Base-by-base conservation (phyloP, 2,113 vertebrate species). In the Pachyramphus minor region DNA sequence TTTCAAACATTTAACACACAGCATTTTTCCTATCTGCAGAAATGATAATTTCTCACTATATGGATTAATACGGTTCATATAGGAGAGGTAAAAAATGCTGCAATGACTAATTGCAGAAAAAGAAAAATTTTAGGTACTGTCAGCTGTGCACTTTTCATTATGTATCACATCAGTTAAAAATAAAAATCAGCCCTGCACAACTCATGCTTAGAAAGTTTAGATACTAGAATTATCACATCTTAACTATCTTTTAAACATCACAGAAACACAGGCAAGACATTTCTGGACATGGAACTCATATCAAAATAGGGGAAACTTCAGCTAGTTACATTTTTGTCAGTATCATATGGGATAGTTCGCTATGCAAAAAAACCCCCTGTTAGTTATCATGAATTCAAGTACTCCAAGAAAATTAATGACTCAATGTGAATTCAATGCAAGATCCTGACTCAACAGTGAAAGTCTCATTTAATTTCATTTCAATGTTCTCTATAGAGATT, bases 1-100 rank as follows among this genome's bases (percentile, higher is more conserved):
- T 42, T 78, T 91, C 37, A 71, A 37, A 47, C 7, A 66, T 30
- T 33, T 27, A 81, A 49, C 5, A 71, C 5, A 11, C 28, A 66
- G 9, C 5, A 15, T 63, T 64, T 73, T 75, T 82, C 52, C 33
- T 39, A 14, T 19, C 31, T 11, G 45, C 5, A 31, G 20, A 83
- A 83, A 59, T 18, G 52, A 28, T 28, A 2, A 37, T 30, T 81
- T 64, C 12, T 16, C 27, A 52, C 37, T 64, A 42, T 7, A 63
- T 4, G 2, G 20, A 76, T 56, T 56, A 73, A 83, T 30, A 33
- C 1, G 9, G 8, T 37, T 66, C 2, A 4, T 11, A 41, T 0
- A 68, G 25, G 14, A 84, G 31, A 69, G 13, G 17, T 45, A 83
- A 14, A 59, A 77, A 74, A 78, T 64, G 42, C 30, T 79, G n/a